phyloP scores from a whole-genome alignment of 2,888 invertebrate species.

The Hymenopus coronatus region DNA sequence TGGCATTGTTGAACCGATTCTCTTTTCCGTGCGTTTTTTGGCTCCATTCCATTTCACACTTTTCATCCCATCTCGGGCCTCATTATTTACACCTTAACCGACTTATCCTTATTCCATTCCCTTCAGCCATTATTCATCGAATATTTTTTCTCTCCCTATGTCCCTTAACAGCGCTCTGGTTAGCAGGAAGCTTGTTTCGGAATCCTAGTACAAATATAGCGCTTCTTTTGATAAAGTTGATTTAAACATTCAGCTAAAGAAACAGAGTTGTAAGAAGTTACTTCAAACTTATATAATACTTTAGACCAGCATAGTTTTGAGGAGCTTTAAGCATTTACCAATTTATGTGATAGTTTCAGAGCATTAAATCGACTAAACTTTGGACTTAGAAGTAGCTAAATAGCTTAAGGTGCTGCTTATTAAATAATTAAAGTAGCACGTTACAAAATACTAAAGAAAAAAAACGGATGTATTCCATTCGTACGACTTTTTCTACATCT shows the following conservation, averaged over 20 bases:
- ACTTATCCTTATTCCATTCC: slow-evolving; percentile 23
- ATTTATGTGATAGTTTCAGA: no score
- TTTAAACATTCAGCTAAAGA: background rate
- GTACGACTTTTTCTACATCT: no score
- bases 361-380: no score
- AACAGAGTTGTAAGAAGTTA: background rate
- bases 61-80: slow-evolving; percentile 13
- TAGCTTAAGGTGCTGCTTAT: no score
- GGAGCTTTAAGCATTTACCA: no score
- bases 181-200: background rate
- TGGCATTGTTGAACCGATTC: background rate
- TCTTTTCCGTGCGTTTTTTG: background rate
- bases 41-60: slow-evolving; percentile 4
- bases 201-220: background rate
- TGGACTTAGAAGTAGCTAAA: no score
- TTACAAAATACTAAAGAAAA: no score
- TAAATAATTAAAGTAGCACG: no score
- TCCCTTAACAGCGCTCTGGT: background rate
- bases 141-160: background rate
- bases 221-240: background rate
- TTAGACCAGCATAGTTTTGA: no score
- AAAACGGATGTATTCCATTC: no score
- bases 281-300: no score
- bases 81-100: slow-evolving; percentile 23
- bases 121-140: slow-evolving; percentile 10